Evolutionary conservation across 2,888 invertebrate species (phyloP), one percentile per base, ranked within the genome.

Genomic region (Nomada flava): DNA sequence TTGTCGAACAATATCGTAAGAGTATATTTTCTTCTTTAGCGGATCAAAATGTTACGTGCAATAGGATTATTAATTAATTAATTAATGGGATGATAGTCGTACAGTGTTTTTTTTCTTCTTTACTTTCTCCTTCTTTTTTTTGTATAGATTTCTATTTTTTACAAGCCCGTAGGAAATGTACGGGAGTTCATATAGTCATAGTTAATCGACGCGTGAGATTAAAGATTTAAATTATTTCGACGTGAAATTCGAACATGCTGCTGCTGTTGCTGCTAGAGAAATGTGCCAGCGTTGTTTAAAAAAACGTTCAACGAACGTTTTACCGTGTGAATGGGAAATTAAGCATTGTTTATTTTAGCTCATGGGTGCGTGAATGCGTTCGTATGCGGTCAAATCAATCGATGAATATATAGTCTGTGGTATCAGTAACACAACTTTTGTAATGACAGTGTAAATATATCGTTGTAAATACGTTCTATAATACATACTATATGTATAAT

Each of bases 391-490:
- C 64, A 75, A 76, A 68, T 75, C 82, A 84, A 74, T 69, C 77
- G 79, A 82, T 80, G 79, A 82, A 78, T 86, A 82, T 87, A 76
- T 87, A 82, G 83, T 83, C 79, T 79, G 76, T 84, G 72, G 80
- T 81, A 81, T 72, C 42, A 82, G 76, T 86, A 84, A 82, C 86
- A 74, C 76, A 78, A 86, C 81, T 89, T 86, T 88, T 86, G 83
- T 89, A 90, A 87, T 86, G 83, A 84, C 84, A 87, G 73, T 91
- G 91, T 91, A 91, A 89, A 91, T 91, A 91, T 86, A 88, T 83
- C 84, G 79, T 87, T 91, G 91, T 91, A 91, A 84, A 91, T 91
- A 91, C 86, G 82, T 88, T 88, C 80, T 88, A 82, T 88, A 87
- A 84, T 84, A 85, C 82, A 87, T 81, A 84, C 83, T 79, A 78